These are phyloP conservation scores for Galerucella calmariensis DNA, from an alignment of 2,888 invertebrate species.

Conservation along the genomic window DNA sequence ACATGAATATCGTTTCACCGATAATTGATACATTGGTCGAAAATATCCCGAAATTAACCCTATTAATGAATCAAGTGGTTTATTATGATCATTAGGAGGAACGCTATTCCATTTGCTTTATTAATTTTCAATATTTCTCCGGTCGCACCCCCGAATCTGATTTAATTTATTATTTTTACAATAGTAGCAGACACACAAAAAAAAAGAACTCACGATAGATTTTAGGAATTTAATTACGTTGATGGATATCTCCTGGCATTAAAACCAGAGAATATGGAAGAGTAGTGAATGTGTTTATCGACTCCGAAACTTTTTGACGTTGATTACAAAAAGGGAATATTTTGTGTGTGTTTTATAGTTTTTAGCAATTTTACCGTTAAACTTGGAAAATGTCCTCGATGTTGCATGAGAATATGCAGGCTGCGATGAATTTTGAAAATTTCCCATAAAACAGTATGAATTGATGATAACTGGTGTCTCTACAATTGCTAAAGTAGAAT, in stretches of 20 bases:
- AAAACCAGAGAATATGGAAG: neutral
- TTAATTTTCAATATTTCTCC: slow-evolving; percentile 30
- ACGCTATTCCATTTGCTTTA: slow-evolving; percentile 22
- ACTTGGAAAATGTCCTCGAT: neutral
- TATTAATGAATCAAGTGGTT: neutral
- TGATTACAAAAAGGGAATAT: neutral
- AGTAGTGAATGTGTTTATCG: neutral
- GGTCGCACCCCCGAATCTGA: slow-evolving; percentile 22
- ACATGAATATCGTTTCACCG: neutral
- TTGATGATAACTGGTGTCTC: too few species aligned
- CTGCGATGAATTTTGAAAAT: neutral
- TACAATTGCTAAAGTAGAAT: too few species aligned
- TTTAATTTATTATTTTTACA: slow-evolving; percentile 20
- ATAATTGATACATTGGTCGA: neutral
- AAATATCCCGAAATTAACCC: neutral
- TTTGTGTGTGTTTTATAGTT: neutral
- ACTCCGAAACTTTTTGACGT: neutral
- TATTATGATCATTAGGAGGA: slow-evolving; percentile 4
- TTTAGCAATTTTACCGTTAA: neutral
- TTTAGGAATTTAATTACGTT: slow-evolving; percentile 24
- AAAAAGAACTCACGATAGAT: slow-evolving; percentile 18
- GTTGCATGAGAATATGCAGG: neutral
- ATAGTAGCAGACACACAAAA: neutral
- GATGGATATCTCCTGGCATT: slow-evolving; percentile 14
- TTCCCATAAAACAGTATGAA: neutral